phyloP scores from a whole-genome alignment of 2,113 vertebrate species.

The Psittacara wagleri region DNA sequence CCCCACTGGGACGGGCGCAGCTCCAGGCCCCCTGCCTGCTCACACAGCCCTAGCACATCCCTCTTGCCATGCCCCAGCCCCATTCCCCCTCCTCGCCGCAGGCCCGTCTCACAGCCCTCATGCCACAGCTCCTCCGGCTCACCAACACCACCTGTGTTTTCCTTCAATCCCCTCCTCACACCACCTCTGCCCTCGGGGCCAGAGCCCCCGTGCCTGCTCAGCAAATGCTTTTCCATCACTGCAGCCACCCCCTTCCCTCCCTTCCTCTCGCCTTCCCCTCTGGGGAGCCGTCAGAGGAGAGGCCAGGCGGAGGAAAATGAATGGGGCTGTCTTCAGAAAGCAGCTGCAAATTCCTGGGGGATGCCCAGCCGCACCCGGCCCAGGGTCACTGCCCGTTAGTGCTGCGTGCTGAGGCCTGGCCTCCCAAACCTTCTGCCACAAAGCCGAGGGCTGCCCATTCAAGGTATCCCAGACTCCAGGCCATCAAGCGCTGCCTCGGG shows the following conservation, averaged over 20 bases:
- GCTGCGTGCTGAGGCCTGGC: neutral
- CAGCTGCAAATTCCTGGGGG: slow-evolving; percentile 62
- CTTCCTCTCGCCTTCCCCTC: neutral
- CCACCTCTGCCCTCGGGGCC: neutral
- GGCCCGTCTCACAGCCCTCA: neutral
- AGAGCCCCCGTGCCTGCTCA: neutral
- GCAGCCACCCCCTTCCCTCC: neutral
- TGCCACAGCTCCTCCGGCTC: neutral
- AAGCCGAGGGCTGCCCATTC: neutral
- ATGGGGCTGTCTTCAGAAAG: slow-evolving; percentile 39
- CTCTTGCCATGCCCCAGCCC: neutral
- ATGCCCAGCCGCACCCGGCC: neutral
- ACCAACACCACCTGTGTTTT: slow-evolving; percentile 58
- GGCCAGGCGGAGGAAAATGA: neutral
- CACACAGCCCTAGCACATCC: fast-evolving
- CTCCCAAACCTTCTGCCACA: neutral
- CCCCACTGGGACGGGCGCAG: neutral
- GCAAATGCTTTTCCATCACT: slow-evolving; percentile 54
- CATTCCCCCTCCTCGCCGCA: fast-evolving
- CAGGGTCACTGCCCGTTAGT: slow-evolving; percentile 32
- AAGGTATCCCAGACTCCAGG: neutral
- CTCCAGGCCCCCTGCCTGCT: neutral
- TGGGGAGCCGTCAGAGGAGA: slow-evolving; percentile 20
- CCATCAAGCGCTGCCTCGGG: neutral
- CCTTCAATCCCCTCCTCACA: neutral